Evolutionary conservation across 2,113 vertebrate species (phyloP), one percentile per base, ranked within the genome.

Genomic region (Neotoma lepida): DNA sequence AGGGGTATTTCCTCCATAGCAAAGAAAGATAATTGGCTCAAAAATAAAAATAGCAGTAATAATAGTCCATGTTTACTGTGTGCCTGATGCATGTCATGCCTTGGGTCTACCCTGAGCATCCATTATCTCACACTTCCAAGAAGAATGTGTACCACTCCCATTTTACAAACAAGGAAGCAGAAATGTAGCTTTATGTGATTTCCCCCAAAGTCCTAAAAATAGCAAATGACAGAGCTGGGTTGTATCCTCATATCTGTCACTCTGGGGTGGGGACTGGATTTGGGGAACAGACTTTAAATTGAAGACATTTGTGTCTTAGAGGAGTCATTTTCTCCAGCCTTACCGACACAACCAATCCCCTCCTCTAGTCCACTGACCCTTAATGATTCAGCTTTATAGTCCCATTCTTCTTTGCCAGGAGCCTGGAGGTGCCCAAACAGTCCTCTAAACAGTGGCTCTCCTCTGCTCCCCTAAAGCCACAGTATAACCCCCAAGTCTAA

Each of bases 11-110:
- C 56, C 39, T 89, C 58, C 30, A 46, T 54, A 12, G 63, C 30
- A 84, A 93, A 61, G n/a, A n/a, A 91, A 89, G 61, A 95, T 20
- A 78, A 90, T 80, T 78, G 82, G 35, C 17, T 88, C 26, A 39
- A 93, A 39, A 91, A 82, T 41, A 58, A 89, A 68, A 94, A 84
- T 41, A 61, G 30, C 44, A 80, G 61, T 9, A 49, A 18, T 10
- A 58, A 26, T 56, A 33, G 20, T 33, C 77, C 41, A 49, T 14
- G 35, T 15, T 80, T 39, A 39, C 4, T 13, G 22, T 51, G 33
- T 51, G 18, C 24, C 51, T 8, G 64, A 39, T 44, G 33, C 24
- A 20, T 13, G 33, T 18, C 41, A 41, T 20, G 20, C 46, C 56
- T 33, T 49, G n/a, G 28, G 30, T 46, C 9, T 66, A 17, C 13